Conservation (phyloP, 1,140 invertebrate genomes). For the Meloidogyne exigua region DNA sequence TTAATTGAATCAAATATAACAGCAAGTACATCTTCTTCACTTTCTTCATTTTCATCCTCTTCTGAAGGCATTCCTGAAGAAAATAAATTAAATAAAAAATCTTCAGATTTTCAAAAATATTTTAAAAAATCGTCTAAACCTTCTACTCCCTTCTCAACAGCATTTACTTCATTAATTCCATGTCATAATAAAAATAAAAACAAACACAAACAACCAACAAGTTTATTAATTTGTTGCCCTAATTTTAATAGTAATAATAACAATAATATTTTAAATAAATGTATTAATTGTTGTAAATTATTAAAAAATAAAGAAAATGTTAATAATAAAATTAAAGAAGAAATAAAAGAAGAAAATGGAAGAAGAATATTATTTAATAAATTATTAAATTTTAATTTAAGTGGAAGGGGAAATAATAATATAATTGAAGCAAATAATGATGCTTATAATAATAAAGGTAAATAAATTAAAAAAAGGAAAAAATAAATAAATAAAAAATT, state of each 20-base stretch:
- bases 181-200: too few relatives aligned
- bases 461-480: background rate
- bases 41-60: background rate
- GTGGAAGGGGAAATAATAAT: background rate
- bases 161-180: background rate
- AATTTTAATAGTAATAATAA: too few relatives aligned
- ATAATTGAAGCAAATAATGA: too few relatives aligned
- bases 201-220: background rate
- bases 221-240: conserved; percentile 13
- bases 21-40: background rate
- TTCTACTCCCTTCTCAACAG: background rate
- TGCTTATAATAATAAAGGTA: background rate
- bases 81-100: too few relatives aligned
- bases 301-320: background rate
- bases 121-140: background rate
- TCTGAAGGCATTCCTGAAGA: too few relatives aligned
- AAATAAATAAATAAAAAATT: too few relatives aligned
- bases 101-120: too few relatives aligned
- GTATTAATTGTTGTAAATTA: too few relatives aligned
- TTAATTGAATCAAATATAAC: background rate
- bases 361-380: background rate
- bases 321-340: background rate
- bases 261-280: background rate
- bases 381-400: conserved; percentile 2
- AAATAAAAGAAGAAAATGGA: background rate